phyloP scores from a whole-genome alignment of 2,797 vertebrate species.

The Hirundo rustica region DNA sequence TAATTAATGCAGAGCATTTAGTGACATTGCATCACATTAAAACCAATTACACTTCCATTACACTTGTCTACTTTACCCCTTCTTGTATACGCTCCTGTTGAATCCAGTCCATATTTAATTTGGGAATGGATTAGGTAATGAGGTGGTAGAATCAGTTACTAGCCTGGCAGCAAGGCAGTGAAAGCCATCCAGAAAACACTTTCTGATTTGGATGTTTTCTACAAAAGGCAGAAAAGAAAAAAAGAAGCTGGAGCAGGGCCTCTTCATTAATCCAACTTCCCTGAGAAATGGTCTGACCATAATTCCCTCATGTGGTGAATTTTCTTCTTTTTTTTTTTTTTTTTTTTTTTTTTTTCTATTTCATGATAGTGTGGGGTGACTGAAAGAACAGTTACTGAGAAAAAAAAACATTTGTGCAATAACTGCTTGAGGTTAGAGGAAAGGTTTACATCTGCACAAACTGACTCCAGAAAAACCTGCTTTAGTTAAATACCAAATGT shows the following conservation, averaged over 20 bases:
- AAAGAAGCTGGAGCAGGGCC: neutral
- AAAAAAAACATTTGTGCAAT: neutral
- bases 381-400: neutral
- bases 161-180: neutral
- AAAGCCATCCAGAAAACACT: neutral
- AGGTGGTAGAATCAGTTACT: constrained; percentile 40
- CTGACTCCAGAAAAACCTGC: neutral
- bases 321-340: neutral
- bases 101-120: constrained; percentile 40
- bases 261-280: neutral
- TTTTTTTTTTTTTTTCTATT: neutral
- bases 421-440: neutral
- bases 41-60: constrained; percentile 27
- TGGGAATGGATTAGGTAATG: constrained; percentile 31
- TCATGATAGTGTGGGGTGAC: neutral
- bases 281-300: neutral
- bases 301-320: neutral
- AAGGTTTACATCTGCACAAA: neutral
- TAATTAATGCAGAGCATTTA: constrained; percentile 19
- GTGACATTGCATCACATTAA: constrained; percentile 3
- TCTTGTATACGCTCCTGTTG: neutral
- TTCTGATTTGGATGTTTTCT: neutral
- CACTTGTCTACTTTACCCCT: neutral
- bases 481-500: neutral
- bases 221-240: neutral